Conservation (phyloP, 2,888 invertebrate species). For the Osedax fenrisi region DNA sequence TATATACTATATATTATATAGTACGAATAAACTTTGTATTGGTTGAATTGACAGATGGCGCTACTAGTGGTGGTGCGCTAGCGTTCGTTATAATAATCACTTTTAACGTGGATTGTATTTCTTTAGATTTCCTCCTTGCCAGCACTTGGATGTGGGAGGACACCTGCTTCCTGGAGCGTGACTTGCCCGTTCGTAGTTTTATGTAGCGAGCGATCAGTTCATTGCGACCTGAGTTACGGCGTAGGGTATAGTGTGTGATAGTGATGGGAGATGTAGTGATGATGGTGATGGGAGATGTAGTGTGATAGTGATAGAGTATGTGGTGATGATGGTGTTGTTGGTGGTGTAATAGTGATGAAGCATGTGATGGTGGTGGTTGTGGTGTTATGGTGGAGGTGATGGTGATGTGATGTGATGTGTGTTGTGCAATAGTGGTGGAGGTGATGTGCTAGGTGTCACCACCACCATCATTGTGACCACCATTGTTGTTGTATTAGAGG, state of each 20-base stretch:
- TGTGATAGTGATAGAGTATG: not conserved
- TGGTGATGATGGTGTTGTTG: not conserved
- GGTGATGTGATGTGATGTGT: too few relatives aligned
- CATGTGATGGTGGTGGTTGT: too few relatives aligned
- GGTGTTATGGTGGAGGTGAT: too few relatives aligned
- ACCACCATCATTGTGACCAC: too few relatives aligned
- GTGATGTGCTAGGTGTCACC: too few relatives aligned
- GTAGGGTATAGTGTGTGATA: not conserved
- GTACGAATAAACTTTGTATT: too few relatives aligned
- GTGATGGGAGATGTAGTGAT: not conserved
- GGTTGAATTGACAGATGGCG: too few relatives aligned
- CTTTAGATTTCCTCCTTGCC: slow-evolving; percentile 90
- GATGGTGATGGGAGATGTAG: not conserved
- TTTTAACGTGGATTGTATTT: slow-evolving; percentile 51
- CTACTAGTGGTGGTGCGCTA: too few relatives aligned
- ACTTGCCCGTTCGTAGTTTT: slow-evolving; percentile 96
- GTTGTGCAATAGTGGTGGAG: too few relatives aligned
- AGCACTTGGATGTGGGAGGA: slow-evolving; percentile 99
- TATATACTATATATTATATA: too few relatives aligned
- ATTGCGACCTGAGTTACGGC: slow-evolving; percentile 65
- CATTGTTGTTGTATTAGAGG: too few relatives aligned
- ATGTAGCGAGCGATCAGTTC: slow-evolving; percentile 99
- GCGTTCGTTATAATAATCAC: too few relatives aligned
- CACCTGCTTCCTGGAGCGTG: slow-evolving; percentile 97
- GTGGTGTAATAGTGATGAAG: not conserved